Evolutionary conservation across 2,888 invertebrate species (phyloP), one percentile per base, ranked within the genome.

Genomic region (Harpalus rubripes): DNA sequence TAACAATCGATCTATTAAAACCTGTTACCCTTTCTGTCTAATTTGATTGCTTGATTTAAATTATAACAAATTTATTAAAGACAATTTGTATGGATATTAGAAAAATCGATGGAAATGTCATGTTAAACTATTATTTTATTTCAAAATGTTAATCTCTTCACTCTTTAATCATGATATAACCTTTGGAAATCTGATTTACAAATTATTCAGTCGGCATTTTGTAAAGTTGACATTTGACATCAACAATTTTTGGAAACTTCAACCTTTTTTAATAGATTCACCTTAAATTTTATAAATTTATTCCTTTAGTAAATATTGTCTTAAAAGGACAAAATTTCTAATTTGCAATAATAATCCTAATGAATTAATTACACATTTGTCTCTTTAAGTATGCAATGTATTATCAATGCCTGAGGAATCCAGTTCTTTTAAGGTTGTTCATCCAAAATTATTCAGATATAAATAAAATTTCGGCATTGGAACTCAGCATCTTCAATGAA

Each of bases 391-490:
- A 61, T 15, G 18, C 3, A 18, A 7, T 10, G 18, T 7, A 61
- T 61, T 65, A 15, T 39, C 32, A 12, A 65, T 8, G 65, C 32
- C 39, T 39, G 6, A 10, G 15, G 15, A 68, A n/a, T 68, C 39
- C 32, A 32, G 68, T 68, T 68, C 32, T 3, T 22, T 61, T 68
- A 52, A 74, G 74, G 74, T 74, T 74, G 18, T 12, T 39, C 68
- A 68, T 32, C 16, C 16, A 4, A 74, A 74, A 76, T 76, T 76
- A 18, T 52, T 16, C 44, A 72, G 72, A 41, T 72, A 76, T 76
- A 76, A 76, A 52, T 76, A 76, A 18, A 44, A 52, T 76, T 52
- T 76, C 76, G 26, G 22, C 76, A 76, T 18, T 18, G 72, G 15
- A 52, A 39, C 26, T 68, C 32, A 68, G 15, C 68, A 39, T 39